Percentiles rank a stretch among this genome's conserved stretches.
phyloP scores from a whole-genome alignment of 2,797 vertebrate genomes.

The Siniperca undulata region DNA sequence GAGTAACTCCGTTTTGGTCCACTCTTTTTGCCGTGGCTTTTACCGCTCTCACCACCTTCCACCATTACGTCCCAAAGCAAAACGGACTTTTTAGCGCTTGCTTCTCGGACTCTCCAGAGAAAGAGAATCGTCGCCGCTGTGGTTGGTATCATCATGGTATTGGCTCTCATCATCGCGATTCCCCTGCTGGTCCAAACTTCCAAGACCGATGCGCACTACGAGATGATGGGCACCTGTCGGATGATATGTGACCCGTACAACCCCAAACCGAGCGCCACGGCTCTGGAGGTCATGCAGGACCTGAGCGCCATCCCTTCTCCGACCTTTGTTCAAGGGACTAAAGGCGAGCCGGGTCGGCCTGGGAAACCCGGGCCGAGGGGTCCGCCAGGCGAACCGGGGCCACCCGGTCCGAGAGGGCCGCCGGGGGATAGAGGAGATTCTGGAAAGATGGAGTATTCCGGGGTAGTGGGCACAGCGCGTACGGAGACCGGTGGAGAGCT shows the following conservation, averaged over 20 bases:
- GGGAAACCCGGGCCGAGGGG: slow-evolving; percentile 91
- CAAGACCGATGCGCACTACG: slow-evolving; percentile 88
- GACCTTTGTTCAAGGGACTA: slow-evolving; percentile 88
- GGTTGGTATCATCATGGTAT: slow-evolving; percentile 88
- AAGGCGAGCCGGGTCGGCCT: slow-evolving; percentile 89
- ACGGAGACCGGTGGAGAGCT: slow-evolving; percentile 83
- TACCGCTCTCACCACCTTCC: slow-evolving; percentile 73
- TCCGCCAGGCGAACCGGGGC: slow-evolving; percentile 89
- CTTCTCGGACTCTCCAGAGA: slow-evolving; percentile 87
- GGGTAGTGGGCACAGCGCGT: slow-evolving; percentile 80
- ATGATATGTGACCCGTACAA: slow-evolving; percentile 95
- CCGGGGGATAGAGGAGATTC: slow-evolving; percentile 87
- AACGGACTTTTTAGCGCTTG: slow-evolving; percentile 86
- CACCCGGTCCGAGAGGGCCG: slow-evolving; percentile 89
- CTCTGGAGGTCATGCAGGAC: slow-evolving; percentile 91
- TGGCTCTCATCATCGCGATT: slow-evolving; percentile 88
- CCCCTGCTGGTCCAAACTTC: slow-evolving; percentile 88
- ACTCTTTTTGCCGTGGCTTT: slow-evolving; percentile 49
- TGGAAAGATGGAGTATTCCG: slow-evolving; percentile 83
- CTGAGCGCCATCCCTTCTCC: slow-evolving; percentile 86
- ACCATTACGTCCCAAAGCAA: slow-evolving; percentile 89
- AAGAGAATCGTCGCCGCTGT: slow-evolving; percentile 86
- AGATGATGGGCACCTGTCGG: slow-evolving; percentile 95
- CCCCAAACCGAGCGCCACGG: slow-evolving; percentile 84
- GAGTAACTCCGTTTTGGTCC: slow-evolving; percentile 30